These are phyloP conservation scores for Silurus aristotelis DNA, from an alignment of 2,797 vertebrate genomes.

Conservation along the genomic window DNA sequence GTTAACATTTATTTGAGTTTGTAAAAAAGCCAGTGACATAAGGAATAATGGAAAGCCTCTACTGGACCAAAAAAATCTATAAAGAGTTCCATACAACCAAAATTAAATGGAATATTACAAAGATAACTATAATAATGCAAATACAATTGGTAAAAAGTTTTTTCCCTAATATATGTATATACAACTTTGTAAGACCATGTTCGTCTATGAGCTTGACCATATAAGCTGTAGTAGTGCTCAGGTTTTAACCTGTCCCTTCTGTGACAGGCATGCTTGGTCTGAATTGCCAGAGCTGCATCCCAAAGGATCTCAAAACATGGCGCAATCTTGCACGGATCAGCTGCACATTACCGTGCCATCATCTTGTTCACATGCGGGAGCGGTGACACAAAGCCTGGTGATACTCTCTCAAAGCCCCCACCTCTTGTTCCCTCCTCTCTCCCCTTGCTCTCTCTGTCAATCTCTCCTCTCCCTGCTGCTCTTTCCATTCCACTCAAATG, in stretches of 20 bases:
- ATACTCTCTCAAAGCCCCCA: slow-evolving; percentile 36
- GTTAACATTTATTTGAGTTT: slow-evolving; percentile 21
- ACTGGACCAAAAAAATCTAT: neutral
- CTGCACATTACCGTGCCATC: slow-evolving; percentile 74
- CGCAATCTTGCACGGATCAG: slow-evolving; percentile 63
- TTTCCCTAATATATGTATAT: too few species aligned
- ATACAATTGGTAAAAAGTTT: neutral
- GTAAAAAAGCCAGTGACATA: neutral
- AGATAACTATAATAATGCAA: neutral
- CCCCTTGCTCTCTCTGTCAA: slow-evolving; percentile 54
- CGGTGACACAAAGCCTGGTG: slow-evolving; percentile 72
- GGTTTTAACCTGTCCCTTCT: slow-evolving; percentile 52
- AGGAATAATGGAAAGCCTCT: neutral
- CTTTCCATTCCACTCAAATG: slow-evolving; percentile 65
- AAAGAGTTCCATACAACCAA: neutral
- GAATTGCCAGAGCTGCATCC: slow-evolving; percentile 52
- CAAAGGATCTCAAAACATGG: slow-evolving; percentile 55
- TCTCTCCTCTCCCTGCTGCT: slow-evolving; percentile 50
- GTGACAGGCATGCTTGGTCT: slow-evolving; percentile 49
- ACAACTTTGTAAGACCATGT: slow-evolving; percentile 5
- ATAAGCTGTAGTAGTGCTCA: slow-evolving; percentile 30
- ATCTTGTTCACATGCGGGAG: slow-evolving; percentile 76
- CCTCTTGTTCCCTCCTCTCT: slow-evolving; percentile 2
- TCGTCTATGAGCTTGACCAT: slow-evolving; percentile 40
- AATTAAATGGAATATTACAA: neutral